A percentile compares a stretch with the other conserved stretches of the same genome.
These are phyloP conservation scores for Tachysurus fulvidraco DNA, from an alignment of 2,113 vertebrate genomes.

Conservation along the genomic window DNA sequence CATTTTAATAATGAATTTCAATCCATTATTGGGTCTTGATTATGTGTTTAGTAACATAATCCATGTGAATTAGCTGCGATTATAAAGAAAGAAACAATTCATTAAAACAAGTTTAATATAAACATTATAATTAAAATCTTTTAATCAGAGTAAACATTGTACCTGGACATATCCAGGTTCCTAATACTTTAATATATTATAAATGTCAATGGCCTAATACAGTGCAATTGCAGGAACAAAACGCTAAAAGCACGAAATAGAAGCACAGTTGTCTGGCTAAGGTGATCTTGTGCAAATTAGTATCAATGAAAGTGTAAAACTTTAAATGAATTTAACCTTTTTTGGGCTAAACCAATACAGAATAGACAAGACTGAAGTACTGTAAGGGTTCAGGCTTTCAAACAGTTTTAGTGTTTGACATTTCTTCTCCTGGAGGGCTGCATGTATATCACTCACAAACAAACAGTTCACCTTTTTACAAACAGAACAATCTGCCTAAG, in stretches of 20 bases:
- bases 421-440: constrained; percentile 38
- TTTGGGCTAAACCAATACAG: background rate
- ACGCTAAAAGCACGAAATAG: background rate
- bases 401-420: constrained; percentile 32
- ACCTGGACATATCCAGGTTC: background rate
- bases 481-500: constrained; percentile 51
- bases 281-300: background rate
- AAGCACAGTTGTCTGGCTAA: background rate
- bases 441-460: constrained; percentile 58
- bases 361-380: constrained; percentile 27
- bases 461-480: constrained; percentile 60
- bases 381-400: constrained; percentile 40
- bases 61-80: background rate
- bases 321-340: constrained; percentile 44
- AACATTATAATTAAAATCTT: background rate
- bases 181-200: background rate
- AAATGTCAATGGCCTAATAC: background rate
- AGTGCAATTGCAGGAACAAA: constrained; percentile 6
- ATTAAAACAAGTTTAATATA: background rate
- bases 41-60: background rate
- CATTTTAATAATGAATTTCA: background rate
- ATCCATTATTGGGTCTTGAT: background rate
- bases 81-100: background rate
- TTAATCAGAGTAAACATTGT: background rate
- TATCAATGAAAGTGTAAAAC: background rate